These are phyloP conservation scores for Brachionus koreanus DNA, from an alignment of 1,140 invertebrate species.

Conservation along the genomic window DNA sequence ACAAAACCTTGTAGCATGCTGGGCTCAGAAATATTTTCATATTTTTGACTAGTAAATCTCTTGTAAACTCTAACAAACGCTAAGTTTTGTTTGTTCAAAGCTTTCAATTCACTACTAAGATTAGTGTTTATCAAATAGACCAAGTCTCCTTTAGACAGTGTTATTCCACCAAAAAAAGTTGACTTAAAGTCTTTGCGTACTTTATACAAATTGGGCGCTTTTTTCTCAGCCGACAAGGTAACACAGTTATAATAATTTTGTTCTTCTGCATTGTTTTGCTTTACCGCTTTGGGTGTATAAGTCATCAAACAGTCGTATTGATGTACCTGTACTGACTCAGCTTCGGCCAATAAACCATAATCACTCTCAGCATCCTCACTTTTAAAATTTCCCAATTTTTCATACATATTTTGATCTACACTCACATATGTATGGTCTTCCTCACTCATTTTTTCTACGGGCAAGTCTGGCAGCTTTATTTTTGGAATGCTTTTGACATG, in stretches of 20 bases:
- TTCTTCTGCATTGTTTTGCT: not conserved
- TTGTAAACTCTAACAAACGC: constrained; percentile 11
- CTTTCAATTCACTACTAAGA: not conserved
- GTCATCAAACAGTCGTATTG: constrained; percentile 11
- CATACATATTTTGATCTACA: constrained; percentile 9
- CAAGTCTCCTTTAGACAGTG: not conserved
- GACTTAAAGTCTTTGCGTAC: not conserved
- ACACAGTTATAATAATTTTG: constrained; percentile 12
- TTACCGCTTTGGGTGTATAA: not conserved
- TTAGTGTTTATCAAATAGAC: not conserved
- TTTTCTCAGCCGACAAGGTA: not conserved
- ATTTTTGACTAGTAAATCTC: not conserved
- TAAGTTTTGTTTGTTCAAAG: constrained; percentile 7
- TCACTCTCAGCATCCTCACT: not conserved
- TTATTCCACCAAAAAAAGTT: not conserved
- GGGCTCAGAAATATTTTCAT: not conserved
- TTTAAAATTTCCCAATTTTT: not conserved
- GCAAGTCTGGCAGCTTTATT: not conserved
- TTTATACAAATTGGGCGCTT: not conserved
- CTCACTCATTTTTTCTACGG: not conserved
- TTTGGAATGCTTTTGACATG: not conserved
- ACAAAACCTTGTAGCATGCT: constrained; percentile 6
- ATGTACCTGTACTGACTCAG: not conserved
- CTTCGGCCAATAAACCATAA: not conserved
- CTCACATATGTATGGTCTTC: not conserved